Conservation (phyloP, 2,797 vertebrate species). For the Lutra lutra region DNA sequence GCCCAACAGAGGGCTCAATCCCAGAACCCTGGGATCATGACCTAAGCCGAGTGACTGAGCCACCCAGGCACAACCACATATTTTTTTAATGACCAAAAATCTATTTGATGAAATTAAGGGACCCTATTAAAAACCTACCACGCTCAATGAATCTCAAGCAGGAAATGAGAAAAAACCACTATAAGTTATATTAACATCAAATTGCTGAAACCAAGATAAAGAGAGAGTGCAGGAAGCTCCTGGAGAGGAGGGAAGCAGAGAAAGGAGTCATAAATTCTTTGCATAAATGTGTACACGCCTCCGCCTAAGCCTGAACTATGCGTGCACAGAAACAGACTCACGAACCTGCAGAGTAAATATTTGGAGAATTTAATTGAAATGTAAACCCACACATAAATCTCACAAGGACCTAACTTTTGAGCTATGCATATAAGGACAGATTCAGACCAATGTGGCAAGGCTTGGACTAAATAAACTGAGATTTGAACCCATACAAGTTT, state of each 20-base stretch:
- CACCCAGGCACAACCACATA: neutral
- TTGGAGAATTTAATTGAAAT: conserved; percentile 23
- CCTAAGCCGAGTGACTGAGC: neutral
- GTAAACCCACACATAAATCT: neutral
- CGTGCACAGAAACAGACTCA: neutral
- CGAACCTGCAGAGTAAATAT: neutral
- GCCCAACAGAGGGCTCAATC: neutral
- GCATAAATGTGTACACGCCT: neutral
- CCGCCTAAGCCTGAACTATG: neutral
- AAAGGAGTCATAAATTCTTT: neutral
- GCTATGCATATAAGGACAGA: neutral
- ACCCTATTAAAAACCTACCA: neutral
- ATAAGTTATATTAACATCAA: neutral
- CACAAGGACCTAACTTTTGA: neutral
- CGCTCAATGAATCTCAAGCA: neutral
- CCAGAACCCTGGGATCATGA: neutral
- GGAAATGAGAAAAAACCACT: neutral
- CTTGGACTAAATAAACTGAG: neutral
- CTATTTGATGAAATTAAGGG: conserved; percentile 14
- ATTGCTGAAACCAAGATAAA: neutral
- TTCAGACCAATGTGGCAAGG: neutral
- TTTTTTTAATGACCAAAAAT: neutral
- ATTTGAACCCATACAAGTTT: neutral
- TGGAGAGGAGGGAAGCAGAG: neutral
- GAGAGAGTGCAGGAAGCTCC: neutral